A percentile compares a stretch with the other conserved stretches of the same genome.
phyloP scores from a whole-genome alignment of 2,888 invertebrate genomes.

The Kryphioiulus occultus region DNA sequence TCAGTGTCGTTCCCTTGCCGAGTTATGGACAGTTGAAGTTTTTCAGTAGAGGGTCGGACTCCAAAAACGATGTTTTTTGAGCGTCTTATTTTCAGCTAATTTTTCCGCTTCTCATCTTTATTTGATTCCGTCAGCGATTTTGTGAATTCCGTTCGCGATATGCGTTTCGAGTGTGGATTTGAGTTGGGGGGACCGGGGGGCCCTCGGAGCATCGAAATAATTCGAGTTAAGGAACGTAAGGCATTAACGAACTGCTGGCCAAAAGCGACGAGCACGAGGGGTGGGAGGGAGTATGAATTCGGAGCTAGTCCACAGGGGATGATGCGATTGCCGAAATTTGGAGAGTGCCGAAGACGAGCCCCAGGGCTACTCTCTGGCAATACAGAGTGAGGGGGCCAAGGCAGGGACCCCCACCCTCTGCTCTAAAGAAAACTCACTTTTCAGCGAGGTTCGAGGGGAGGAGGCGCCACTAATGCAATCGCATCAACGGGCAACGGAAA shows the following conservation, averaged over 20 bases:
- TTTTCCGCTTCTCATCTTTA: slow-evolving; percentile 23
- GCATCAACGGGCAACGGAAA: slow-evolving; percentile 23
- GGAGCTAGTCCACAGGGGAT: background rate
- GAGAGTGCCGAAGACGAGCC: background rate
- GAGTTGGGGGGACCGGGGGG: background rate
- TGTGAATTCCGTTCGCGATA: slow-evolving; percentile 2
- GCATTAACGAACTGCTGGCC: slow-evolving; percentile 15
- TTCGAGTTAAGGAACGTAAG: slow-evolving; percentile 23
- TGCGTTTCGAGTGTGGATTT: background rate
- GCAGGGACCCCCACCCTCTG: background rate
- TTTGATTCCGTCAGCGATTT: slow-evolving; percentile 23
- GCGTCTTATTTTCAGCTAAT: slow-evolving; percentile 10
- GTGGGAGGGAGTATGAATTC: background rate
- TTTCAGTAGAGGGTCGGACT: too few relatives aligned
- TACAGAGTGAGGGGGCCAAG: background rate
- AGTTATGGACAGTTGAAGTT: too few relatives aligned
- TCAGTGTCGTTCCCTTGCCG: too few relatives aligned
- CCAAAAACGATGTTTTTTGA: too few relatives aligned
- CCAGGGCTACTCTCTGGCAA: background rate
- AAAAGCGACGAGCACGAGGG: background rate
- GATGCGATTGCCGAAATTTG: slow-evolving; percentile 16
- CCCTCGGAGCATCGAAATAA: background rate
- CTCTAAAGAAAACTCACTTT: slow-evolving; percentile 23
- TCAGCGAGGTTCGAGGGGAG: slow-evolving; percentile 2
- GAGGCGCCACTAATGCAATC: background rate